Conservation (phyloP, 2,888 invertebrate genomes). For the Perithous albicinctus region DNA sequence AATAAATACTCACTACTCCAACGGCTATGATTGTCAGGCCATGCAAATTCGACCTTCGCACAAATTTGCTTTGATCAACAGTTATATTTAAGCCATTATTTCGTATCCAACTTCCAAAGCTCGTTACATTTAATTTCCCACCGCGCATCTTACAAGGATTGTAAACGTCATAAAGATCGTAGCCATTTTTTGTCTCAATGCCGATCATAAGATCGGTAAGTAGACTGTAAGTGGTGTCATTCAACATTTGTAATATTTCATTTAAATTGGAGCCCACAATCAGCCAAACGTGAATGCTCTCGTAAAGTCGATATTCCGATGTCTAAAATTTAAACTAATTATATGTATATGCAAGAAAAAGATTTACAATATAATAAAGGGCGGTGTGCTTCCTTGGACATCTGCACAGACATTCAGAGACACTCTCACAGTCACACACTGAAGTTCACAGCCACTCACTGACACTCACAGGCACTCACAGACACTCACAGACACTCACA, state of each 20-base stretch:
- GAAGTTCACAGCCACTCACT: no score
- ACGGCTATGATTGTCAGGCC: constrained; percentile 76
- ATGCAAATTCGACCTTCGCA: constrained; percentile 75
- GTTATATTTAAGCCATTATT: constrained; percentile 69
- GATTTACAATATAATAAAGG: no score
- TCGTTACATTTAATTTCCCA: constrained; percentile 76
- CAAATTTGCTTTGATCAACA: constrained; percentile 72
- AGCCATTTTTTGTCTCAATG: constrained; percentile 59
- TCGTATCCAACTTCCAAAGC: constrained; percentile 73
- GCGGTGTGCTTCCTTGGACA: no score
- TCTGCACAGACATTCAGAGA: no score
- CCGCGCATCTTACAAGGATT: constrained; percentile 77
- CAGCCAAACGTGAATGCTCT: constrained; percentile 76
- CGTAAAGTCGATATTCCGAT: constrained; percentile 72
- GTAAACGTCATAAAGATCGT: constrained; percentile 73
- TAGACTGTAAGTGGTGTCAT: constrained; percentile 74
- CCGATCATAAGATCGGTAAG: constrained; percentile 75
- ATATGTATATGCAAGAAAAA: no score
- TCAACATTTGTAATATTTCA: constrained; percentile 67
- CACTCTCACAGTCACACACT: no score
- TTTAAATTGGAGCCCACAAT: constrained; percentile 71
- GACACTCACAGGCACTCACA: no score
- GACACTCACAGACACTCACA: no score
- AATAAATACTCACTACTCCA: constrained; percentile 73
- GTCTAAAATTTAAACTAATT: constrained; percentile 57